Evolutionary conservation across 2,888 invertebrate genomes (phyloP).

Genomic region (Drosophila incognita): DNA sequence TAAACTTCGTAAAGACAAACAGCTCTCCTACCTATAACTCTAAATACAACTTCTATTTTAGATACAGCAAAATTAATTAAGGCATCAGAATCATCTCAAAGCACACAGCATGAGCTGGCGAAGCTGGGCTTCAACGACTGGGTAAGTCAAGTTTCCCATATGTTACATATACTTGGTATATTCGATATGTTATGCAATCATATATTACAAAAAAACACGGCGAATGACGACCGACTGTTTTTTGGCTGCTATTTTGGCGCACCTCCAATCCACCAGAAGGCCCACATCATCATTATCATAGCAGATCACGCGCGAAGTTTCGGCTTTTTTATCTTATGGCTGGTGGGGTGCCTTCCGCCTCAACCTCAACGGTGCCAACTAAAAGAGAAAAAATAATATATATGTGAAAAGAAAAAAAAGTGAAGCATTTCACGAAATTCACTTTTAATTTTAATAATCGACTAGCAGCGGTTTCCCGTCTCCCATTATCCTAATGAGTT

Average conservation of each 20-base stretch:
- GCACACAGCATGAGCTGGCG: slow-evolving; percentile 90
- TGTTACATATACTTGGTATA: not conserved
- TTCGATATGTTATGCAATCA: slow-evolving; percentile 45
- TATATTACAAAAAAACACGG: slow-evolving; percentile 34
- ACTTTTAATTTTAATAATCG: slow-evolving; percentile 78
- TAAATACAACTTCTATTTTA: slow-evolving; percentile 48
- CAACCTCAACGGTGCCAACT: slow-evolving; percentile 22
- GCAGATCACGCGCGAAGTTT: slow-evolving; percentile 58
- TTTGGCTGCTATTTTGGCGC: slow-evolving; percentile 57
- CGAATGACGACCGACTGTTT: slow-evolving; percentile 39
- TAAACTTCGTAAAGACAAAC: slow-evolving; percentile 50
- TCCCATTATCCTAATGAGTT: slow-evolving; percentile 53
- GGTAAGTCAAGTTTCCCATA: slow-evolving; percentile 87
- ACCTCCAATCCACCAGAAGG: slow-evolving; percentile 55
- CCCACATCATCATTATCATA: slow-evolving; percentile 53
- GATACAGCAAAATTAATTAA: slow-evolving; percentile 88
- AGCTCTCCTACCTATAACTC: not conserved
- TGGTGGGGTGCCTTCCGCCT: slow-evolving; percentile 34
- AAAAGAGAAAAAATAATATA: slow-evolving; percentile 8
- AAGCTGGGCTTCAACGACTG: slow-evolving; percentile 95
- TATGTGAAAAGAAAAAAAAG: slow-evolving; percentile 22
- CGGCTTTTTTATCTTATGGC: slow-evolving; percentile 4
- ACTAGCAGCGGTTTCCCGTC: slow-evolving; percentile 39
- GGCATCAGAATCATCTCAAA: slow-evolving; percentile 83
- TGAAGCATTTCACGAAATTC: slow-evolving; percentile 68